Base-by-base conservation (phyloP, 2,113 vertebrate genomes). In the Myotis davidii region DNA sequence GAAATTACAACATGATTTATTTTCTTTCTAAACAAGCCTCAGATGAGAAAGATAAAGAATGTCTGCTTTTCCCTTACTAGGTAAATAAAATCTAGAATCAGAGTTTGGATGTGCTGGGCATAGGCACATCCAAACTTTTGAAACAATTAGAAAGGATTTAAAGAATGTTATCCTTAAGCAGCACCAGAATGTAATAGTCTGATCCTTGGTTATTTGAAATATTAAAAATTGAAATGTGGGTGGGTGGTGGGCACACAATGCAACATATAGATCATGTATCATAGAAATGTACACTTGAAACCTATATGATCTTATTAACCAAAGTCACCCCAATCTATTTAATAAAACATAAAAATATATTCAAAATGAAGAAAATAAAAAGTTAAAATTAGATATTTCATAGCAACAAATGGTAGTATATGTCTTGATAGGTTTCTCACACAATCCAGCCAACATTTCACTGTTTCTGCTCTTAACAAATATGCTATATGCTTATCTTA, bases 141-240 rank as follows among this genome's bases (percentile, higher is more conserved):
- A 96, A 97, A 96, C 59, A 97, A 97, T 95, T 81, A 97, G 61
- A 87, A 91, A 79, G 9, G 9, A 34, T 78, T 97, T 97, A 96
- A 94, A 96, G 59, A 97, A 87, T n/a, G 10, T 12, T 88, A 32
- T 27, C 95, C 94, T 95, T 70, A 92, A 77, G 59, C 59, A 79
- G 29, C 92, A 95, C 76, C 32, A 78, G 42, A 96, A 59, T 81
- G 61, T 50, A 96, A 96, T 95, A 61, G 25, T 32, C 27, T 61
- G 6, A 5, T 77, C 18, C 13, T 73, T 79, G 16, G 21, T 76
- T 82, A 61, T 17, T 27, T 78, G 39, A 18, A 84, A 72, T 56
- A 50, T 10, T 78, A 9, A 82, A 84, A 9, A 56, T 59, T 59
- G 23, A 56, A 59, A 61, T 61, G 25, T 61, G 59, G 59, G 25